Percentiles rank a stretch among this genome's conserved stretches.
These are phyloP conservation scores for Nesidiocoris tenuis DNA, from an alignment of 2,888 invertebrate genomes.

Conservation along the genomic window DNA sequence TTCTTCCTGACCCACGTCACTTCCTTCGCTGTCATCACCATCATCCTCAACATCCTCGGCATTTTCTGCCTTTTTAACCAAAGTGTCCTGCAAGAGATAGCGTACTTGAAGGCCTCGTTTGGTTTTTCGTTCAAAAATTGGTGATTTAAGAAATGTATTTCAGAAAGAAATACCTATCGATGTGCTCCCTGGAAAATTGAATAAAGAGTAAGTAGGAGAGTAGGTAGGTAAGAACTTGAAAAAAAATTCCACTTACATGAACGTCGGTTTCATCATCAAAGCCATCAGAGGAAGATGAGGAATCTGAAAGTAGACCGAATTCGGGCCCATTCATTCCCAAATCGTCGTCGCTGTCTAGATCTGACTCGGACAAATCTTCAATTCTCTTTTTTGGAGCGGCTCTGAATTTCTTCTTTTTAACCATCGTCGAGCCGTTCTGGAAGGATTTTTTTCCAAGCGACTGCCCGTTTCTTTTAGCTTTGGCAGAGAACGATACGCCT, in stretches of 20 bases:
- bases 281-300: slow-evolving; percentile 13
- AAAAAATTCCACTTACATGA: slow-evolving; percentile 2
- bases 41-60: background rate
- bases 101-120: too few relatives aligned
- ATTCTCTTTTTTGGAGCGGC: slow-evolving; percentile 10
- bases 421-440: background rate
- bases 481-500: background rate
- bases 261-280: slow-evolving; percentile 23
- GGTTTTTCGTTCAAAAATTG: too few relatives aligned
- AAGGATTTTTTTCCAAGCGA: background rate
- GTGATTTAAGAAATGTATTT: too few relatives aligned
- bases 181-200: too few relatives aligned
- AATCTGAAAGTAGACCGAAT: slow-evolving; percentile 32
- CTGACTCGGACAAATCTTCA: slow-evolving; percentile 36
- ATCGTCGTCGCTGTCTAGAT: slow-evolving; percentile 39
- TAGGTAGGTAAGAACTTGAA: too few relatives aligned
- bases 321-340: slow-evolving; percentile 32
- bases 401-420: slow-evolving; percentile 31
- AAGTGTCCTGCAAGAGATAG: background rate
- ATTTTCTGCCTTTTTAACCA: background rate
- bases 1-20: slow-evolving; percentile 5
- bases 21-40: background rate
- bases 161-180: too few relatives aligned
- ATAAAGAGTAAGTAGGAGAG: too few relatives aligned
- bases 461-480: background rate